Conservation (phyloP, 1,140 invertebrate genomes). For the Cotesia glomerata region DNA sequence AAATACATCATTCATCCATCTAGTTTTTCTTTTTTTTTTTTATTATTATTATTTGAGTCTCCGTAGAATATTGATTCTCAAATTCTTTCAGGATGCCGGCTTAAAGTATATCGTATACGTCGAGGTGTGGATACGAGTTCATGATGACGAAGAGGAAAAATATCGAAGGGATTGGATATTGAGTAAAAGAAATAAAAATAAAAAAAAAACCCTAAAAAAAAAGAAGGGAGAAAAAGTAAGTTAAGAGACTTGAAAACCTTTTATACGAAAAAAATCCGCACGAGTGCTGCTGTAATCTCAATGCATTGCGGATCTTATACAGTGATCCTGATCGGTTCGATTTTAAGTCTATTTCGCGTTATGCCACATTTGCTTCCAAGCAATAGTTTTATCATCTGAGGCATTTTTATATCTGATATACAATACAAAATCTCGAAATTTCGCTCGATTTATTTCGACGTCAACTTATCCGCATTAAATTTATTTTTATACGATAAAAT, state of each 20-base stretch:
- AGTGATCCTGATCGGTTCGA: conserved; percentile 27
- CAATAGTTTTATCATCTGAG: not conserved
- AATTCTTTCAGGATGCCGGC: conserved; percentile 16
- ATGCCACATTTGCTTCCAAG: not conserved
- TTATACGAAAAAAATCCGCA: conserved; percentile 37
- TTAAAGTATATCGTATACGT: conserved; percentile 33
- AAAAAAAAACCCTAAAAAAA: not conserved
- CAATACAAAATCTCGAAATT: too few relatives aligned
- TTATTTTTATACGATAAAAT: too few relatives aligned
- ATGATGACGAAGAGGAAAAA: not conserved
- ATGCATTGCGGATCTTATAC: conserved; percentile 38
- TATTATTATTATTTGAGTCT: not conserved
- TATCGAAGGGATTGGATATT: conserved; percentile 10
- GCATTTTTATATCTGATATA: too few relatives aligned
- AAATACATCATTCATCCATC: not conserved
- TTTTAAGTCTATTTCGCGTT: conserved; percentile 16
- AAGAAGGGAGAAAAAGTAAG: not conserved
- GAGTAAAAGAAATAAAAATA: not conserved
- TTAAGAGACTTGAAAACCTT: conserved; percentile 31
- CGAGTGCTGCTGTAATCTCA: conserved; percentile 34
- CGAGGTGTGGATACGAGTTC: conserved; percentile 37
- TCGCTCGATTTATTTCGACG: too few relatives aligned
- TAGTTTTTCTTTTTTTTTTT: not conserved
- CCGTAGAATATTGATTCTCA: conserved; percentile 42
- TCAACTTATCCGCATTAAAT: too few relatives aligned